A percentile compares a stretch with the other conserved stretches of the same genome.
phyloP scores from a whole-genome alignment of 1,140 invertebrate species.

The Saccostrea echinata region DNA sequence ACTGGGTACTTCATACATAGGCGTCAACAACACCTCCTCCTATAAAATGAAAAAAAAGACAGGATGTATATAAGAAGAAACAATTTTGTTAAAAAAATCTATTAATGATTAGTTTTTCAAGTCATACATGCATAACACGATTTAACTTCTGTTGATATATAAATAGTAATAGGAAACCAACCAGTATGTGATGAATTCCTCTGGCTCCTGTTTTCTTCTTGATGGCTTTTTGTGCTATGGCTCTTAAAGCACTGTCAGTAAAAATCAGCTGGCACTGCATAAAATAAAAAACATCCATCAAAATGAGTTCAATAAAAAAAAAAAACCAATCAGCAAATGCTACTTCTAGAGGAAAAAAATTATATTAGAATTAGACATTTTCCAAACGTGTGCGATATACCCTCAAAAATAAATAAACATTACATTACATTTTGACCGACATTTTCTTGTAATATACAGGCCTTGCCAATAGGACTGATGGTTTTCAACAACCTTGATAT shows the following conservation, averaged over 20 bases:
- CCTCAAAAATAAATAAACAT: too few relatives aligned
- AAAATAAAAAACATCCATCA: constrained; percentile 48
- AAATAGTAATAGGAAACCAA: constrained; percentile 77
- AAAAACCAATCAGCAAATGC: neutral
- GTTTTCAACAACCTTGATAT: too few relatives aligned
- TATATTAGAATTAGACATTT: too few relatives aligned
- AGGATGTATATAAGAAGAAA: neutral
- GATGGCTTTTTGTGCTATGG: constrained; percentile 94
- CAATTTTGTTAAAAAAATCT: neutral
- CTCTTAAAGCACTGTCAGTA: constrained; percentile 90
- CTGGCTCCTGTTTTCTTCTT: constrained; percentile 98
- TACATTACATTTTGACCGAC: too few relatives aligned
- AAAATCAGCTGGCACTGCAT: constrained; percentile 93
- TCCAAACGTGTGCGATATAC: too few relatives aligned
- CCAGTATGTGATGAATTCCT: constrained; percentile 95
- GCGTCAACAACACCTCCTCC: constrained; percentile 95
- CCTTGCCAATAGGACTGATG: too few relatives aligned
- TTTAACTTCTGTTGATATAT: too few relatives aligned
- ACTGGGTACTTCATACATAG: constrained; percentile 99
- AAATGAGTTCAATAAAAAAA: neutral
- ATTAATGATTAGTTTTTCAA: neutral
- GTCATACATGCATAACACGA: neutral
- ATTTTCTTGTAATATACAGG: too few relatives aligned
- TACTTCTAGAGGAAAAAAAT: too few relatives aligned
- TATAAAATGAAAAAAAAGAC: constrained; percentile 78